Evolutionary conservation across 2,113 vertebrate genomes (phyloP).

Genomic region (Gambusia holbrooki): DNA sequence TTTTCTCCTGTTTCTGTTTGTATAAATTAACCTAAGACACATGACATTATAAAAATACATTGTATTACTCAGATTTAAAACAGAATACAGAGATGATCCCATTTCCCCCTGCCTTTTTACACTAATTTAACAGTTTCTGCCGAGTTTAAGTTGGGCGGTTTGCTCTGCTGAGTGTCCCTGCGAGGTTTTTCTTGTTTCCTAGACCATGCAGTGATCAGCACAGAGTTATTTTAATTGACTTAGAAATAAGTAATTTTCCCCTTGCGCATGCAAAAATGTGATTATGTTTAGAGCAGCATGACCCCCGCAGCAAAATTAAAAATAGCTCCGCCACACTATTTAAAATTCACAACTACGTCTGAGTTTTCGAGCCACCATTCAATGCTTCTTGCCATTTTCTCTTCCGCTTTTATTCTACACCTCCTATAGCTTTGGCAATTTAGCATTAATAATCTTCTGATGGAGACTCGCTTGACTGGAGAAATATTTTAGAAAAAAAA

Average conservation of each 20-base stretch:
- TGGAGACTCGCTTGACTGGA: constrained; percentile 57
- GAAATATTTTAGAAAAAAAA: constrained; percentile 51
- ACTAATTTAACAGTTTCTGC: constrained; percentile 23
- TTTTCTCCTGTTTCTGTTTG: constrained; percentile 64
- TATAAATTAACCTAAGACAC: constrained; percentile 37
- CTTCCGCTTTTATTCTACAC: constrained; percentile 32
- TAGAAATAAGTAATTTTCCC: constrained; percentile 54
- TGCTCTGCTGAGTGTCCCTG: constrained; percentile 10
- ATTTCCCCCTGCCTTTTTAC: constrained; percentile 21
- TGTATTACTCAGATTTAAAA: neutral
- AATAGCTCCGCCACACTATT: constrained; percentile 50
- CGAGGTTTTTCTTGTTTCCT: constrained; percentile 10
- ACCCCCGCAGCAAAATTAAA: constrained; percentile 61
- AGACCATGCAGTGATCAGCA: constrained; percentile 37
- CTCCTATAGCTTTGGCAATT: constrained; percentile 56
- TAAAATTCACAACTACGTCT: constrained; percentile 52
- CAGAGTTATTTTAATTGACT: constrained; percentile 34
- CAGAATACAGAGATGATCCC: neutral
- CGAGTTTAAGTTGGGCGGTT: neutral
- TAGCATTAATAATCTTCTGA: constrained; percentile 57
- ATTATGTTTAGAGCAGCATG: constrained; percentile 56
- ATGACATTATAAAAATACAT: constrained; percentile 26
- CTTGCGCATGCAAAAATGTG: constrained; percentile 51
- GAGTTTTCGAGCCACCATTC: constrained; percentile 58
- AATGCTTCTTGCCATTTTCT: constrained; percentile 44